phyloP scores from a whole-genome alignment of 1,140 invertebrate genomes.

The Aphelenchoides fujianensis region DNA sequence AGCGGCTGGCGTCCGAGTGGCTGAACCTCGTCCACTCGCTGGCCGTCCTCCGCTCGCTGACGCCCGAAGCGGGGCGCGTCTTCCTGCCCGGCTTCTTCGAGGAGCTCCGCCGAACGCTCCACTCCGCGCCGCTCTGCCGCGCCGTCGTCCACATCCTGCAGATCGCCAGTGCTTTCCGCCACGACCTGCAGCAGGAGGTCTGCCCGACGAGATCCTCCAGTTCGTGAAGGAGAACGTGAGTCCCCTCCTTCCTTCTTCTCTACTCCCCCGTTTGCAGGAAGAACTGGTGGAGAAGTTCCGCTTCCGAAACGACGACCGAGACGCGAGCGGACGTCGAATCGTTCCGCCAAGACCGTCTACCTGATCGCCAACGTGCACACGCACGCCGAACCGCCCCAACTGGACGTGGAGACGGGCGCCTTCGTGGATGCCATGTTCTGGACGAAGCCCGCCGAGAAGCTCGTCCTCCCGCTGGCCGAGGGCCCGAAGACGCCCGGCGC shows the following conservation, averaged over 20 bases:
- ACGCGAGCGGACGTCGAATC: not conserved
- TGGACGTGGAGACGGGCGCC: not conserved
- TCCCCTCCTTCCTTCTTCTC: not conserved
- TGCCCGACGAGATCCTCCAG: not conserved
- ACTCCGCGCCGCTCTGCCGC: not conserved
- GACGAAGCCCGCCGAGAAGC: not conserved
- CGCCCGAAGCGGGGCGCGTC: not conserved
- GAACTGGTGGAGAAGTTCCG: not conserved
- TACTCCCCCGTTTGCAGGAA: not conserved
- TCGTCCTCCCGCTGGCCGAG: slow-evolving; percentile 1
- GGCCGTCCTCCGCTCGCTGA: not conserved
- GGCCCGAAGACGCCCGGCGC: not conserved
- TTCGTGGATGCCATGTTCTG: not conserved
- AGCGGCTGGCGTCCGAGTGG: not conserved
- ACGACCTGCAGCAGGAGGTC: not conserved
- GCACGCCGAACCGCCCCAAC: not conserved
- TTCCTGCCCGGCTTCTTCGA: slow-evolving; percentile 1
- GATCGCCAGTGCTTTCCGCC: not conserved
- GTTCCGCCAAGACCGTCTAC: not conserved
- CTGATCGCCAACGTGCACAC: not conserved
- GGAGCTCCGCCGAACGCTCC: not conserved
- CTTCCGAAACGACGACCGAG: not conserved
- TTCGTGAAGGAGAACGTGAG: slow-evolving; percentile 9
- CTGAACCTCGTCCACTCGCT: not conserved
- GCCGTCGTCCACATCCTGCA: not conserved